Evolutionary conservation across 2,113 vertebrate species (phyloP), one percentile per base, ranked within the genome.

Genomic region (Galemys pyrenaicus): DNA sequence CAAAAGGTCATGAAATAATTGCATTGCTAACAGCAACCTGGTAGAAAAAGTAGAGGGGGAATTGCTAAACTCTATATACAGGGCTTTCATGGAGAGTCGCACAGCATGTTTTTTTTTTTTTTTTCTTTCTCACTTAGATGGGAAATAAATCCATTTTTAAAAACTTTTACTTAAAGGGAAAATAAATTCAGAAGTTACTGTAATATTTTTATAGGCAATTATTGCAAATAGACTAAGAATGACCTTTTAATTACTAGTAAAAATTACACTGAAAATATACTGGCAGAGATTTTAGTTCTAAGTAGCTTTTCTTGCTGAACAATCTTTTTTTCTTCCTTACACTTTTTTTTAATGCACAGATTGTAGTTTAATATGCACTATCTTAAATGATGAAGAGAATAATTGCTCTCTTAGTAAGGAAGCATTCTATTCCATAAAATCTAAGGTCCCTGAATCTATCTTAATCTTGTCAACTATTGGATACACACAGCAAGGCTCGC

Each of bases 1-100:
- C 78, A 92, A 65, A 85, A 41, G n/a, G 91, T 85, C 77, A 82
- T 8, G 16, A 56, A 88, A 90, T 90, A 92, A 92, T 46, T 85
- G 58, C 68, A 35, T 13, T 85, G 77, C 28, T 78, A 93, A 95
- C 41, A 65, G 58, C 84, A 93, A 70, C 7, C 62, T 41, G 35
- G 12, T 44, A 20, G 67, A 85, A 77, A 93, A 89, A 39, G 39
- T 6, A 51, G 46, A 75, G 46, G 9, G 39, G 51, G n/a, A 49
- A 39, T 37, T 51, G 71, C 54, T 82, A 60, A 78, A 86, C 10
- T 92, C 22, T 46, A 87, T 35, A 22, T 87, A 19, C 22, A 46
- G 39, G 79, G 58, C 64, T 94, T 92, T 91, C 73, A 32, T 35
- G 39, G 28, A 28, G 54, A 74, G 60, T 94, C 83, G 62, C 35